Evolutionary conservation across 2,797 vertebrate genomes (phyloP), one percentile per base, ranked within the genome.

Genomic region (Diceros bicornis): DNA sequence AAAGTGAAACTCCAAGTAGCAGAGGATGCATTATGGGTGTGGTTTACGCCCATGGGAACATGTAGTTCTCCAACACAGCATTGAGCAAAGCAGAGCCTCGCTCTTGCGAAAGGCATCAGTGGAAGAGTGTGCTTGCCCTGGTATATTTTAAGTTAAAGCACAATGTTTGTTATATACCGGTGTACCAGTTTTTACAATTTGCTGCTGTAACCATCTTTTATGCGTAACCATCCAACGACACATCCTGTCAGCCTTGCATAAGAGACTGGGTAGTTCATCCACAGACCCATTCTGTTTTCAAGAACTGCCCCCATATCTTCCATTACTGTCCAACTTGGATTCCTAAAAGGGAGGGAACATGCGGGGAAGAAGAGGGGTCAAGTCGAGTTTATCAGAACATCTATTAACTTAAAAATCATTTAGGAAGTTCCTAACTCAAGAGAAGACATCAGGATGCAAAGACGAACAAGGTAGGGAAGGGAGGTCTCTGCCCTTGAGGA

Each of bases 31-130:
- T 1, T 25, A 10, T 1, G 52, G 74, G 44, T 27, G 5, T 61
- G 87, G 32, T 4, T 11, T 37, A 0, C 1, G 1, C n/a, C n/a
- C 11, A 7, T 0, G 1, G 11, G 34, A 9, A 17, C 77, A 20
- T 0, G 0, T 0, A 23, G 37, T 9, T 61, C 50, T 87, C 69
- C 50, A 37, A n/a, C 25, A 61, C 69, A 32, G 62, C 9, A n/a
- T 18, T 3, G 14, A 8, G 61, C 72, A 75, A 23, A 77, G 64
- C 13, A 18, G 68, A 55, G 1, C 37, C 18, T 57, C 27, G 32
- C 7, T 92, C 75, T 96, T 62, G 52, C 7, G 0, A 71, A 59
- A 52, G 37, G 79, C 16, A 69, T 44, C 0, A 1, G 9, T 6
- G 12, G 29, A 85, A 37, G 37, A 21, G 0, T 2, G 6, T 25